These are phyloP conservation scores for Pteropus rufus DNA, from an alignment of 2,797 vertebrate genomes.

Conservation along the genomic window DNA sequence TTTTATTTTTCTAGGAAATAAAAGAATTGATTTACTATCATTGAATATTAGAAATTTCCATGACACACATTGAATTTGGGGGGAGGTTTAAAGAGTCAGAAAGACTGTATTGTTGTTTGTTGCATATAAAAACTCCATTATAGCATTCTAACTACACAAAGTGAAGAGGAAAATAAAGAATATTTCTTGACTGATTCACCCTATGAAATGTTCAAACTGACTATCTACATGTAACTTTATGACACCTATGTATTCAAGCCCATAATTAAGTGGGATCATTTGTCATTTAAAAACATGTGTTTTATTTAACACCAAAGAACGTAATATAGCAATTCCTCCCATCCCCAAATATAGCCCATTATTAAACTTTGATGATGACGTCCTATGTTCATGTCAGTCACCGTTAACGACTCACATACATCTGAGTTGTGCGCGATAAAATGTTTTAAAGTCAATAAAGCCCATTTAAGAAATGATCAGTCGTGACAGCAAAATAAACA, in stretches of 20 bases:
- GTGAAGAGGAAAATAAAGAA: not conserved
- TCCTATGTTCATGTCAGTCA: not conserved
- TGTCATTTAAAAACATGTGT: not conserved
- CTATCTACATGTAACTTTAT: not conserved
- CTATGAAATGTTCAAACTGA: not conserved
- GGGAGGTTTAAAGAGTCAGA: not conserved
- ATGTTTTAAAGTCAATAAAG: not conserved
- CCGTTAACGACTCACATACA: not conserved
- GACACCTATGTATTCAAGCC: not conserved
- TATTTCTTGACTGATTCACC: not conserved
- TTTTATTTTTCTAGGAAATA: not conserved
- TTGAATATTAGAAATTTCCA: not conserved
- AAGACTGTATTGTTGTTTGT: not conserved
- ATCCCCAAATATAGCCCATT: not conserved
- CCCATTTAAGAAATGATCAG: not conserved
- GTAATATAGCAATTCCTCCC: not conserved
- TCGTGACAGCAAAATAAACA: conserved; percentile 15
- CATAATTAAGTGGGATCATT: not conserved
- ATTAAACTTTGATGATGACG: not conserved
- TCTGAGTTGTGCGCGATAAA: not conserved
- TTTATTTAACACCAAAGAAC: conserved; percentile 36
- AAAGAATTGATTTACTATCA: not conserved
- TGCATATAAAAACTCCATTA: not conserved
- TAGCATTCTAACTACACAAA: not conserved
- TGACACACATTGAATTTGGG: not conserved